phyloP scores from a whole-genome alignment of 2,888 invertebrate genomes.

The Microctonus brassicae region DNA sequence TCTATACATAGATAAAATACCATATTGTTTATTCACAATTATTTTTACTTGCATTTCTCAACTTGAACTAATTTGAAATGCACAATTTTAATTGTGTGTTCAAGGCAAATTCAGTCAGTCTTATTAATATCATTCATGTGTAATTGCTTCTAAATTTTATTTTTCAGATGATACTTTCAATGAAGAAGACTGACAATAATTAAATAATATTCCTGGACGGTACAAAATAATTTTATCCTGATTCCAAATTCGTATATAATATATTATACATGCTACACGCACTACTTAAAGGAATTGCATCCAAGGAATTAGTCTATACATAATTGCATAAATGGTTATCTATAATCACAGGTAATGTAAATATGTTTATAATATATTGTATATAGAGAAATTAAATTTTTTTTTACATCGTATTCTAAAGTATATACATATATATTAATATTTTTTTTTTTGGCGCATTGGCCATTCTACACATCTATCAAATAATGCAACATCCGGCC shows the following conservation, averaged over 20 bases:
- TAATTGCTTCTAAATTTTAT: background rate
- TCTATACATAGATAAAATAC: background rate
- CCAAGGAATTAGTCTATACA: background rate
- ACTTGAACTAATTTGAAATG: constrained; percentile 32
- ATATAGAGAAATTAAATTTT: background rate
- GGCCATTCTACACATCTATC: background rate
- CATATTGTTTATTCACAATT: background rate
- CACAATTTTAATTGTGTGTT: constrained; percentile 28
- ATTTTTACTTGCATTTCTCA: background rate
- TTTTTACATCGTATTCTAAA: background rate
- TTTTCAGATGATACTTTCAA: background rate
- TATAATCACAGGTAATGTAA: background rate
- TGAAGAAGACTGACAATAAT: background rate
- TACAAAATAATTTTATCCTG: background rate
- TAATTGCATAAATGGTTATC: background rate
- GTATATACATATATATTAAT: background rate
- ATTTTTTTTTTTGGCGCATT: background rate
- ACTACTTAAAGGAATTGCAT: too few species aligned
- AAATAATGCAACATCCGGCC: constrained; percentile 30
- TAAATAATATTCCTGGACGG: background rate
- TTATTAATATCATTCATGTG: constrained; percentile 42
- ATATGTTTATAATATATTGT: too few species aligned
- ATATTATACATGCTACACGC: too few species aligned
- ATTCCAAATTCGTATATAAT: background rate
- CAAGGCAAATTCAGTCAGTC: constrained; percentile 64